Base-by-base conservation (phyloP, 1,140 invertebrate genomes). In the Trypoxylus dichotomus region DNA sequence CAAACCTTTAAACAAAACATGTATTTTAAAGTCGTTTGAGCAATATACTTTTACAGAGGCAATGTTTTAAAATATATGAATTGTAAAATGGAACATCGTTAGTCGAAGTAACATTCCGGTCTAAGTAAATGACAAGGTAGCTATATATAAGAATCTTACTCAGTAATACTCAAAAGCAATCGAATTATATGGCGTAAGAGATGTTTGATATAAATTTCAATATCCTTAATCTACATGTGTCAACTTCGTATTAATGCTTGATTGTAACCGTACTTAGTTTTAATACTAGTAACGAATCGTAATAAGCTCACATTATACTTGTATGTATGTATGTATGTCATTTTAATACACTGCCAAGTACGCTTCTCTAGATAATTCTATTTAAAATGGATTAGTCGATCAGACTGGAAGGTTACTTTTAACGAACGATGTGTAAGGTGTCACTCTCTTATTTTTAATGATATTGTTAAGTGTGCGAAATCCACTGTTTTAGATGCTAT, bases 401-500 rank as follows among this genome's bases (percentile, higher is more conserved):
- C 6, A n/a, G 19, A 24, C 27, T 68, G 60, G 27, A 68, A 24
- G 15, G 13, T 25, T 68, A 68, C 60, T 68, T 68, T 68, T 68
- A 3, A 68, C 27, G 10, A 24, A 25, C 11, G 27, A 68, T 68
- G 60, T 29, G 27, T 13, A 68, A 68, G 32, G 19, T 54, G 47
- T 54, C 60, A 68, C 60, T 68, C 32, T 58, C 19, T 68, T 68
- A 68, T 68, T 68, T 68, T 29, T 6, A 29, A 68, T 27, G 60
- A 68, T 68, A 68, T 68, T 68, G 60, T 68, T 68, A 68, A 68
- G 60, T 68, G 60, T 68, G 60, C 60, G 27, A 68, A 68, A 68
- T 68, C 60, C 60, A 68, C 60, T 68, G 27, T 68, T 74, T 71
- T 82, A 79, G 77, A 82, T 79, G 78, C 80, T 81, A 79, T 81